Base-by-base conservation (phyloP, 2,113 vertebrate genomes). In the Xyrauchen texanus region DNA sequence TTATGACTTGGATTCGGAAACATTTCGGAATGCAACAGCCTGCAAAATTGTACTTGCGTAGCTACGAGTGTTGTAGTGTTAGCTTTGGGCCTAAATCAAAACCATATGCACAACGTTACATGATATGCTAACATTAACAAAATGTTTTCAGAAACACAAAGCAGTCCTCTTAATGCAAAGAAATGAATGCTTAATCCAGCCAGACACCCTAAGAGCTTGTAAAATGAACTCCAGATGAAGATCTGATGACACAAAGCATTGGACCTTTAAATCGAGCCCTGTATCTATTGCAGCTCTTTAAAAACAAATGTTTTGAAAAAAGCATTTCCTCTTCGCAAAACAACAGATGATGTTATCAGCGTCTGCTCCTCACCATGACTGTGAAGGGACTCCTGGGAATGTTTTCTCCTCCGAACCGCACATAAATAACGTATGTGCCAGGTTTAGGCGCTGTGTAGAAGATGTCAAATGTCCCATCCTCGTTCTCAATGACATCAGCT, bases 311-410 rank as follows among this genome's bases (percentile, higher is more conserved):
- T 34, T 34, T 34, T 34, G 21, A 34, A 34, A 34, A 34, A 8
- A 34, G 51, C 51, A 12, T 8, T 12, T 51, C 21, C 12, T 55
- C 42, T 58, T 12, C 21, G 46, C 7, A 53, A n/a, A 58, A 58
- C 55, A 58, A 58, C n/a, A 58, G 55, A 58, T 58, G 51, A 11
- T 6, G 51, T 68, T 15, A 57, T 62, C 55, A 52, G 16, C 4
- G 8, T 7, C 49, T 11, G 21, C 21, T 5, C 60, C 95, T 95
- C 93, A 98, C 98, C 96, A 91, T 94, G 79, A 99, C 97, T 0
- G 93, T 97, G 91, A 99, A 98, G 86, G 98, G 98, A 81, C 98
- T 99, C 87, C 93, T 95, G 5, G 97, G 96, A 88, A 99, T 91
- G 87, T 98, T 96, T 6, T 98, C 95, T 0, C 98, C 98, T 21